Conservation (phyloP, 37 sponge, comb jelly and placozoan species). For the Oopsacas minuta region DNA sequence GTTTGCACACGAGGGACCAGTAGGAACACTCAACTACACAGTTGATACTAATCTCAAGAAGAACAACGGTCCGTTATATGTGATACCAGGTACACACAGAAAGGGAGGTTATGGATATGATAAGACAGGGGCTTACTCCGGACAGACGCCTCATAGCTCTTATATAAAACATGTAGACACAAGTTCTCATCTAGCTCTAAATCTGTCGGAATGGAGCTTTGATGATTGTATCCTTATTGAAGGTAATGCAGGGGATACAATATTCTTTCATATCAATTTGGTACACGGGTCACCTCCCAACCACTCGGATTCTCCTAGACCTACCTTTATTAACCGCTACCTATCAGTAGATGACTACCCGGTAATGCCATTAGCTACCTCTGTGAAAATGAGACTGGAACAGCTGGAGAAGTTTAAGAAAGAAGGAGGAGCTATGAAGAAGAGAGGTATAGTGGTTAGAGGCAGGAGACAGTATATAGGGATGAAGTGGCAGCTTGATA, state of each 20-base stretch:
- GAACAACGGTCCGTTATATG: slow-evolving; percentile 21
- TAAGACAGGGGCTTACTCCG: not conserved
- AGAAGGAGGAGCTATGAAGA: not conserved
- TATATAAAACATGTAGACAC: slow-evolving; percentile 24
- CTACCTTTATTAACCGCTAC: slow-evolving; percentile 21
- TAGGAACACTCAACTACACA: slow-evolving; percentile 22
- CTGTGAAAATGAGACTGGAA: not conserved
- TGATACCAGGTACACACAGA: not conserved
- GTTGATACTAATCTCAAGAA: slow-evolving; percentile 17
- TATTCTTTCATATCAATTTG: slow-evolving; percentile 22
- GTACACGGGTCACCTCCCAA: slow-evolving; percentile 24
- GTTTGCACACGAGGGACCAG: slow-evolving; percentile 23
- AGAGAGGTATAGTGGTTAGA: not conserved
- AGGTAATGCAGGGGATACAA: slow-evolving; percentile 25
- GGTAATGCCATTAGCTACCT: not conserved
- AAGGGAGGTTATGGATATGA: not conserved
- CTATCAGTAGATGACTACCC: not conserved
- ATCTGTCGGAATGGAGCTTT: slow-evolving; percentile 8
- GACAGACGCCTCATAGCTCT: not conserved
- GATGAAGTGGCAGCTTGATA: not conserved
- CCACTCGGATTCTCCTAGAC: slow-evolving; percentile 14
- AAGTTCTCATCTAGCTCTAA: slow-evolving; percentile 21
- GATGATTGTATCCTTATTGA: slow-evolving; percentile 20
- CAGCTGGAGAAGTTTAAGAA: not conserved
- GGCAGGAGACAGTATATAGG: not conserved